A percentile compares a stretch with the other conserved stretches of the same genome.
Evolutionary conservation across 2,888 invertebrate species (phyloP).

Genomic region (Eurois occulta): DNA sequence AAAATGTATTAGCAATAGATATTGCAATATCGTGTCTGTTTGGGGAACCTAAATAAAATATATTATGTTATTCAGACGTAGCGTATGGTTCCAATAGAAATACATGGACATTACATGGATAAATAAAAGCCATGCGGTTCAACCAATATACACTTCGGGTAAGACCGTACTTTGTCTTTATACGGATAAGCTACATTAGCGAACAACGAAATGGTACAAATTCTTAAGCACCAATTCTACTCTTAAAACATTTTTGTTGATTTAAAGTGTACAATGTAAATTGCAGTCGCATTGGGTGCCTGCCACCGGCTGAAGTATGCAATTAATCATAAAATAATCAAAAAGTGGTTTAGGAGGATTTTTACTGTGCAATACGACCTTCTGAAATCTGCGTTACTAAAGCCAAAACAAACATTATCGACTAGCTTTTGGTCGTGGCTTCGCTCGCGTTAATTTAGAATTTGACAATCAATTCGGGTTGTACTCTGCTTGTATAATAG

Average conservation of each 20-base stretch:
- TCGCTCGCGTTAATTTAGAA: too few species aligned
- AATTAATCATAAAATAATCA: background rate
- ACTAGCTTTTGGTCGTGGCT: too few species aligned
- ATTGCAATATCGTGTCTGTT: constrained; percentile 14
- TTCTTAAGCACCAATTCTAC: too few species aligned
- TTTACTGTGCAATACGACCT: background rate
- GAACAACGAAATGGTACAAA: too few species aligned
- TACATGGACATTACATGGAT: background rate
- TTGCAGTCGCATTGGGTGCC: background rate
- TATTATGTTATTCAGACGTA: background rate
- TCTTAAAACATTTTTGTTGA: background rate
- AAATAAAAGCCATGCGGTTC: background rate
- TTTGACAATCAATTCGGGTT: too few species aligned
- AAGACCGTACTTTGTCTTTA: background rate
- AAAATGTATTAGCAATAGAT: constrained; percentile 2
- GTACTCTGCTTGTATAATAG: too few species aligned
- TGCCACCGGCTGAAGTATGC: background rate
- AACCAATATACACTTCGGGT: background rate
- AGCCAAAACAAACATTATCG: too few species aligned
- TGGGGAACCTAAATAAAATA: background rate
- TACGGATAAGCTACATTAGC: too few species aligned
- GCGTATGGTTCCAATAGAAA: constrained; percentile 11
- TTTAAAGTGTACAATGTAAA: too few species aligned
- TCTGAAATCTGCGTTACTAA: background rate
- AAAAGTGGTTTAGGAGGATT: background rate